These are phyloP conservation scores for Cnemophilus loriae DNA, from an alignment of 2,113 vertebrate genomes.

Conservation along the genomic window DNA sequence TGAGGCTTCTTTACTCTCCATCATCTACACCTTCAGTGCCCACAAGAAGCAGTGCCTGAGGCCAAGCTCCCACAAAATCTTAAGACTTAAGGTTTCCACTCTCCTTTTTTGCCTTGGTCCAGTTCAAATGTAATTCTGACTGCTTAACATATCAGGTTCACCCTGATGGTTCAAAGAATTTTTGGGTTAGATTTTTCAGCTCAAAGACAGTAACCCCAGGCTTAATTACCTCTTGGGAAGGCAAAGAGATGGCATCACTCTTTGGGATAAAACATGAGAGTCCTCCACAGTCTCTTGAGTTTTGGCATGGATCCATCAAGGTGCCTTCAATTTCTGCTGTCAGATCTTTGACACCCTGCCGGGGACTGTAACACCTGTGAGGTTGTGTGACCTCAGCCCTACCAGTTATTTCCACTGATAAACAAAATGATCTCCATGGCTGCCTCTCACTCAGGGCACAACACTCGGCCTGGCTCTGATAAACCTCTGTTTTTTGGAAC, in stretches of 20 bases:
- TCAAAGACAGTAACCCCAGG: neutral
- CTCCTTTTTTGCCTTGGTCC: neutral
- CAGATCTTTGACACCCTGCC: neutral
- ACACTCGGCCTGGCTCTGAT: neutral
- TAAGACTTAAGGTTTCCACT: neutral
- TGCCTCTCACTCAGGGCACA: neutral
- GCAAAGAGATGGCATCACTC: neutral
- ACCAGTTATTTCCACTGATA: neutral
- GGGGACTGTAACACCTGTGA: neutral
- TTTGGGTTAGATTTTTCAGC: neutral
- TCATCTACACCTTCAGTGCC: neutral
- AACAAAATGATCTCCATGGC: neutral
- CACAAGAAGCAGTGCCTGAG: neutral
- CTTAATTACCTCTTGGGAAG: neutral
- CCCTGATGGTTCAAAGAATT: neutral
- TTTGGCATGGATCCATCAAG: neutral
- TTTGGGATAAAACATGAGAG: neutral
- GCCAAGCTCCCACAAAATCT: neutral
- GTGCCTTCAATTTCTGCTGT: neutral
- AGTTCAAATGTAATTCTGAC: neutral
- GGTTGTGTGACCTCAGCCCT: neutral
- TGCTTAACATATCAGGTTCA: neutral
- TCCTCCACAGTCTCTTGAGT: neutral
- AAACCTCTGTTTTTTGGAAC: neutral
- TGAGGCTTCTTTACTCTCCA: neutral